Evolutionary conservation across 1,140 invertebrate species (phyloP), one percentile per base, ranked within the genome.

Genomic region (Drosophila athabasca): DNA sequence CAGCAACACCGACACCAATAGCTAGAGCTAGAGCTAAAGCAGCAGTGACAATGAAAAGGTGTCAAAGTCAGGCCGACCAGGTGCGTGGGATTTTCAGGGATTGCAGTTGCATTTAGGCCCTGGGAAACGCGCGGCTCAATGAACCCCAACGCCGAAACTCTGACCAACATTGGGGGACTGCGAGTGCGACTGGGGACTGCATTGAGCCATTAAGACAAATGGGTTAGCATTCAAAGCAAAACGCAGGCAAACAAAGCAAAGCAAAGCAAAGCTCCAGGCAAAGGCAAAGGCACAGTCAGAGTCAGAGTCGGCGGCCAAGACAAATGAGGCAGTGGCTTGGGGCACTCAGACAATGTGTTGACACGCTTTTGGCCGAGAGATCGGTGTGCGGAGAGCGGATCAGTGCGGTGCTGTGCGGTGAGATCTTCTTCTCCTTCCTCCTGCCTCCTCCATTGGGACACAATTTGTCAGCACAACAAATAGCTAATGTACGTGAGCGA

Each of bases 151-250:
- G 8, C 49, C 41, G 29, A 60, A 66, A 72, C 53, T 50, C 61
- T 54, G 45, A 39, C 57, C 45, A 57, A 26, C 29, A 59, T 29
- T 22, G 11, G 15, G 8, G 8, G 8, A 17, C 22, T 24, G 26
- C 15, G 55, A 68, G 31, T 69, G 26, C 19, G 55, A 68, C 43
- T 69, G 66, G 19, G 22, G 51, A 64, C 54, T 77, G 74, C 75
- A 69, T 77, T 83, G 80, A 72, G 76, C 69, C 76, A 84, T 81
- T 74, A 76, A 87, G 82, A 84, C 82, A 84, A 84, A 84, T 87
- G 62, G 82, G 57, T 60, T 43, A 46, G 50, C 62, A 62, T 77
- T 81, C 67, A 81, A 65, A 67, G 76, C 51, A 35, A 52, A 66
- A 73, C 44, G 39, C 49, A n/a, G 61, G 62, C 50, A 60, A 75